These are phyloP conservation scores for Actinia equina DNA, from an alignment of 64 coral and sea anemone species.

Conservation along the genomic window DNA sequence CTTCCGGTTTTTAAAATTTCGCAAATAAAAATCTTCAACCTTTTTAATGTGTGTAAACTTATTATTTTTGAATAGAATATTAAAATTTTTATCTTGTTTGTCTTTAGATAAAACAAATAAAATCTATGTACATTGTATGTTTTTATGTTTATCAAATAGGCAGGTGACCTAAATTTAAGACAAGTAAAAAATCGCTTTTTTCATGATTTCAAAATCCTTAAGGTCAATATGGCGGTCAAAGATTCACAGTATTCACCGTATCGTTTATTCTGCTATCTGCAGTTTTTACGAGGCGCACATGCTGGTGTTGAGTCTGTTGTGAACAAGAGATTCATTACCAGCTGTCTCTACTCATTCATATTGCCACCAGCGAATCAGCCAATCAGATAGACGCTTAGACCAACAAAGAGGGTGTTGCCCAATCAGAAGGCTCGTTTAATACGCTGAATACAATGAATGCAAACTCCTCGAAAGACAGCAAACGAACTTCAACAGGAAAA, in stretches of 20 bases:
- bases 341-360: conserved; percentile 1
- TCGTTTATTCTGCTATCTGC: not conserved
- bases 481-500: conserved; percentile 5
- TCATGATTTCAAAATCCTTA: not conserved
- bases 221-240: not conserved
- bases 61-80: not conserved
- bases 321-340: not conserved
- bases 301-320: conserved; percentile 30
- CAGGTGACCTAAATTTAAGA: conserved; percentile 3
- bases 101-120: not conserved
- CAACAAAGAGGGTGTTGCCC: not conserved
- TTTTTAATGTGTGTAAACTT: not conserved
- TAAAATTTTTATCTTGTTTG: not conserved
- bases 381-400: conserved; percentile 39
- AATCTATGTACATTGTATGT: not conserved
- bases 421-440: not conserved
- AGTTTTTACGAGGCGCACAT: conserved; percentile 21
- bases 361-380: conserved; percentile 16
- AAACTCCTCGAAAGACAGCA: not conserved
- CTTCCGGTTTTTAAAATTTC: not conserved
- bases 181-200: not conserved
- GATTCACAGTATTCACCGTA: not conserved
- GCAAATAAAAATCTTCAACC: not conserved
- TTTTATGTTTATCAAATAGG: not conserved
- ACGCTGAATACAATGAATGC: not conserved